Evolutionary conservation across 2,888 invertebrate species (phyloP).

Genomic region (Rhodophaea formosa): DNA sequence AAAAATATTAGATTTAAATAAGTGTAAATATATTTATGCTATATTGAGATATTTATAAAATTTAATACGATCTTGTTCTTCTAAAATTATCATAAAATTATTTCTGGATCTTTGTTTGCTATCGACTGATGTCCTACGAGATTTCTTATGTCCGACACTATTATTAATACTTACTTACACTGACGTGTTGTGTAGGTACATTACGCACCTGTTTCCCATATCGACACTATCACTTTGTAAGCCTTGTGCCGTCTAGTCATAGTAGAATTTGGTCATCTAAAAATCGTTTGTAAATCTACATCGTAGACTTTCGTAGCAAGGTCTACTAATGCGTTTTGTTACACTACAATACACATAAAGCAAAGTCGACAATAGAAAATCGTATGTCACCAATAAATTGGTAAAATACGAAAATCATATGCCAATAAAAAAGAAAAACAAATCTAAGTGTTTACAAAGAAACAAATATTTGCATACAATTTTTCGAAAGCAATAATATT

Average conservation of each 20-base stretch:
- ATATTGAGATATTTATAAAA: constrained; percentile 80
- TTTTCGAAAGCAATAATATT: no score
- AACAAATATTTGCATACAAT: no score
- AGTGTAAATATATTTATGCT: constrained; percentile 81
- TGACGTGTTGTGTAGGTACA: constrained; percentile 51
- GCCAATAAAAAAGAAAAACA: no score
- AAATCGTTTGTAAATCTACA: neutral
- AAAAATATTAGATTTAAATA: constrained; percentile 68
- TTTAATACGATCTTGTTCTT: constrained; percentile 79
- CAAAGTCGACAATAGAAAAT: no score
- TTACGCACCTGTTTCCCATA: constrained; percentile 55
- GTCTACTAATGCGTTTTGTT: neutral
- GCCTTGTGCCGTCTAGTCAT: neutral
- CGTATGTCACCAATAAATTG: no score
- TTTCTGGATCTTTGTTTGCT: constrained; percentile 61
- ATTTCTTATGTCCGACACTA: constrained; percentile 54
- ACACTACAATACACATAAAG: no score
- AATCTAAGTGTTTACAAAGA: no score
- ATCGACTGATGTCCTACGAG: constrained; percentile 56
- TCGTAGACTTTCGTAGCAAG: neutral
- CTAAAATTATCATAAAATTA: constrained; percentile 69
- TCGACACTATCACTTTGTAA: constrained; percentile 32
- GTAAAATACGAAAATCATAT: no score
- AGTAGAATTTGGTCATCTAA: neutral
- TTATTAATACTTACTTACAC: constrained; percentile 36